Evolutionary conservation across 92 coral and sea anemone genomes (phyloP).

Genomic region (Galaxea fascicularis): DNA sequence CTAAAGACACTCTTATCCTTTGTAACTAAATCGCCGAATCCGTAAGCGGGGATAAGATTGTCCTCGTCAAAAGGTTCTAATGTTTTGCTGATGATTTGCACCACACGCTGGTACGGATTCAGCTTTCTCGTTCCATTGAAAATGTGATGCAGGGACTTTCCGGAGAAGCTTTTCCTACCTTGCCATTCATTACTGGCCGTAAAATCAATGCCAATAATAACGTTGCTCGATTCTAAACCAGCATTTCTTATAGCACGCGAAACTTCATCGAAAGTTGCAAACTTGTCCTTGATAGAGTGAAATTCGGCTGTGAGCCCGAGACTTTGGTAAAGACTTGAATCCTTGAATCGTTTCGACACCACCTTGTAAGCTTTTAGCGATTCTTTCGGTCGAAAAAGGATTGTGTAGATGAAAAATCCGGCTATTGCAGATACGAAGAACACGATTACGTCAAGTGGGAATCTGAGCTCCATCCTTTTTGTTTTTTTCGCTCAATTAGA

Average conservation of each 20-base stretch:
- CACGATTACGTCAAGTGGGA: slow-evolving; percentile 79
- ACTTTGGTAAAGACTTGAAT: slow-evolving; percentile 69
- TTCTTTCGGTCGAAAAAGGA: slow-evolving; percentile 82
- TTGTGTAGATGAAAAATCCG: slow-evolving; percentile 77
- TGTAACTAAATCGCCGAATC: slow-evolving; percentile 89
- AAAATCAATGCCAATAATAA: slow-evolving; percentile 93
- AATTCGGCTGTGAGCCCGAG: slow-evolving; percentile 90
- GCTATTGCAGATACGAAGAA: slow-evolving; percentile 73
- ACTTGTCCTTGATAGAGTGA: slow-evolving; percentile 83
- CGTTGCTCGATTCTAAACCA: slow-evolving; percentile 85
- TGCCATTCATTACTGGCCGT: slow-evolving; percentile 99
- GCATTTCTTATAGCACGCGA: slow-evolving; percentile 82
- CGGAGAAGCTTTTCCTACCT: slow-evolving; percentile 89
- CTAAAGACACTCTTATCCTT: slow-evolving; percentile 90
- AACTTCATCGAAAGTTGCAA: slow-evolving; percentile 79
- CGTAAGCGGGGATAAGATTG: slow-evolving; percentile 88
- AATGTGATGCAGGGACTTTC: slow-evolving; percentile 87
- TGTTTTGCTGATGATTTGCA: slow-evolving; percentile 82
- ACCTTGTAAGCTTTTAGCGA: slow-evolving; percentile 76
- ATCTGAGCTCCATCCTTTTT: slow-evolving; percentile 62
- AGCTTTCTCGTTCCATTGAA: slow-evolving; percentile 69
- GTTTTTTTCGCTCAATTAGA: slow-evolving; percentile 16
- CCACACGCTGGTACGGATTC: slow-evolving; percentile 96
- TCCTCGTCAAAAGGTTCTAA: slow-evolving; percentile 94
- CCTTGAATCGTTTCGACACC: slow-evolving; percentile 74